Evolutionary conservation across 2,888 invertebrate genomes (phyloP).

Genomic region (Achlya flavicornis): DNA sequence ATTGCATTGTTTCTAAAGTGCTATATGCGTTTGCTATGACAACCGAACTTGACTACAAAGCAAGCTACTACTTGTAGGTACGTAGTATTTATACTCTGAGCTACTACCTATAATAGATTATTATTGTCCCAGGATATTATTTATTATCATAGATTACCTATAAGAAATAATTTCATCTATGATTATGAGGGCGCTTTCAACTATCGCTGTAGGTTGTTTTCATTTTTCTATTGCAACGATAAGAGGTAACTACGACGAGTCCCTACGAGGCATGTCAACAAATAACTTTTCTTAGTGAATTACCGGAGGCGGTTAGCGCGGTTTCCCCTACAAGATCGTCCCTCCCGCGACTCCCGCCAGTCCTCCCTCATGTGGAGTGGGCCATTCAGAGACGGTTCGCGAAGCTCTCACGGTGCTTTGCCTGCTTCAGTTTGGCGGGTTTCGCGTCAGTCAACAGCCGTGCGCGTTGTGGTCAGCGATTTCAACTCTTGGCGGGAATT

Average conservation of each 20-base stretch:
- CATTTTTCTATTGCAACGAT: conserved; percentile 60
- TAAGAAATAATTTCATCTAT: too few species aligned
- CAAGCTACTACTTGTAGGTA: too few species aligned
- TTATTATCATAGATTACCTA: too few species aligned
- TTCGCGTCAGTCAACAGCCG: conserved; percentile 70
- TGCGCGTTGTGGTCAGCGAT: conserved; percentile 49
- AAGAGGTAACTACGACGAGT: conserved; percentile 39
- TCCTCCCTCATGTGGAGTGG: conserved; percentile 77
- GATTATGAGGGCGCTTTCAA: too few species aligned
- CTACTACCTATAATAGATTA: too few species aligned
- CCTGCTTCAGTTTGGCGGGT: conserved; percentile 78
- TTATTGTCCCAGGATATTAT: too few species aligned
- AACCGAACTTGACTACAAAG: too few species aligned
- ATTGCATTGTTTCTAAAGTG: too few species aligned
- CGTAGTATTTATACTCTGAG: too few species aligned
- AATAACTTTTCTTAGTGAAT: conserved; percentile 83
- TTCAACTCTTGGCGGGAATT: conserved; percentile 69
- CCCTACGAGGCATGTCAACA: conserved; percentile 68
- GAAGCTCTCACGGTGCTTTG: conserved; percentile 74
- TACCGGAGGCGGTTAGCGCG: conserved; percentile 78
- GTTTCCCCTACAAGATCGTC: conserved; percentile 79
- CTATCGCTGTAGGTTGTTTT: conserved; percentile 29
- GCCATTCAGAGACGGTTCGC: conserved; percentile 81
- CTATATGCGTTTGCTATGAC: too few species aligned
- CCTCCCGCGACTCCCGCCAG: conserved; percentile 80